Evolutionary conservation across 2,888 invertebrate genomes (phyloP).

Genomic region (Habrosyne pyritoides): DNA sequence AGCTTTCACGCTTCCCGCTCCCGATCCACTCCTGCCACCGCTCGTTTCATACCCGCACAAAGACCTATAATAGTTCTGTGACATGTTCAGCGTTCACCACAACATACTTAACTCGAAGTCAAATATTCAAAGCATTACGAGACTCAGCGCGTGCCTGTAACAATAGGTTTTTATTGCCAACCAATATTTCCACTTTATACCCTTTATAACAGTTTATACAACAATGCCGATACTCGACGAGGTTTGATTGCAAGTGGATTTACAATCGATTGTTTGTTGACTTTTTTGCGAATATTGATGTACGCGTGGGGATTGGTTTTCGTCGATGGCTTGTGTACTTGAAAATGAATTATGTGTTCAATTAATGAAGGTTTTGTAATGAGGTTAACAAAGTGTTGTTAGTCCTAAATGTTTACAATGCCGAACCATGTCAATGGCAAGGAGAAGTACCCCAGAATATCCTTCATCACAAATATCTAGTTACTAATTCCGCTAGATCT

Average conservation of each 20-base stretch:
- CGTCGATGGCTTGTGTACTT: not conserved
- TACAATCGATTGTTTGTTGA: conserved; percentile 50
- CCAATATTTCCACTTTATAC: conserved; percentile 14
- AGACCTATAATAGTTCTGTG: not conserved
- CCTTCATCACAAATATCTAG: no score
- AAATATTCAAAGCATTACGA: not conserved
- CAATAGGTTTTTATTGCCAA: conserved; percentile 26
- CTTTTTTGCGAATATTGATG: conserved; percentile 20
- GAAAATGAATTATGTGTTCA: not conserved
- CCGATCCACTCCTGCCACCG: not conserved
- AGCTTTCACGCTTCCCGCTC: not conserved
- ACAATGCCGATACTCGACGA: conserved; percentile 18
- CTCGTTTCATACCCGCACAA: not conserved
- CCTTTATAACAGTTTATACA: conserved; percentile 29
- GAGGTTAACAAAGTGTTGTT: not conserved
- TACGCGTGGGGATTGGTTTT: conserved; percentile 16
- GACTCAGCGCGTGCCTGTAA: conserved; percentile 25
- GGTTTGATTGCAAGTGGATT: conserved; percentile 45
- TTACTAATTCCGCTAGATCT: no score
- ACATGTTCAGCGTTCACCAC: not conserved
- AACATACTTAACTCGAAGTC: conserved; percentile 2
- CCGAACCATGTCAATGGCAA: no score
- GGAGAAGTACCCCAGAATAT: no score
- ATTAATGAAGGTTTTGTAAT: not conserved
- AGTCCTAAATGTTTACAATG: not conserved